Base-by-base conservation (phyloP, 2,797 vertebrate genomes). In the Hafferia zeledoni region DNA sequence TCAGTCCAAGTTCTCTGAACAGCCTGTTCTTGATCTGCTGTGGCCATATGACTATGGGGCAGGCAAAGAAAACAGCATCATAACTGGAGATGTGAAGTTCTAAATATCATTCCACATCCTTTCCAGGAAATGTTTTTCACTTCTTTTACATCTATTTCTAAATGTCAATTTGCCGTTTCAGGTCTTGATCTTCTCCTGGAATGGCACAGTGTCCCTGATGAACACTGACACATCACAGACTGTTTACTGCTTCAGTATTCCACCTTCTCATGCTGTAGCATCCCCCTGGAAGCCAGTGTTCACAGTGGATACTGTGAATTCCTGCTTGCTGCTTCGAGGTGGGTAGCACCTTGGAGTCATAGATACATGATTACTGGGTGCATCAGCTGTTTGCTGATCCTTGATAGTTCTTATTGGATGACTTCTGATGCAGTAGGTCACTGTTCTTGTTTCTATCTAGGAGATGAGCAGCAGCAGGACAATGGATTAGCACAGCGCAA, bases 221-320 rank as follows among this genome's bases (percentile, higher is more conserved):
- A 96, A 98, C 10, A 93, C 97, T 50, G 61, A 88, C 37, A 95
- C 83, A 23, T 44, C 87, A 2, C 91, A 97, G 68, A 11, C 57
- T 16, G 9, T 98, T 92, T 98, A 81, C 63, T 95, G 95, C 85
- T 98, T 98, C 82, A 85, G 56, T 16, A 71, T 35, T 6, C 97
- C 97, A 8, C 33, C 77, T 10, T 61, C 95, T 49, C 77, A 91
- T n/a, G 70, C 15, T 31, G 83, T 95, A 37, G 92, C 30, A 8
- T 59, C 27, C 6, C 89, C 96, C 75, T 98, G 98, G 98, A 95
- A 97, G 79, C 98, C 98, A 0, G 77, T 98, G 59, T 98, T 98
- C 64, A 43, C 43, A 0, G 47, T 98, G 83, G 95, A 98, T 33
- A 33, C 18, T 37, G 76, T 72, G 18, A 96, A 90, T 23, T 85